phyloP scores from a whole-genome alignment of 2,113 vertebrate genomes.

The Leucosticte australis region DNA sequence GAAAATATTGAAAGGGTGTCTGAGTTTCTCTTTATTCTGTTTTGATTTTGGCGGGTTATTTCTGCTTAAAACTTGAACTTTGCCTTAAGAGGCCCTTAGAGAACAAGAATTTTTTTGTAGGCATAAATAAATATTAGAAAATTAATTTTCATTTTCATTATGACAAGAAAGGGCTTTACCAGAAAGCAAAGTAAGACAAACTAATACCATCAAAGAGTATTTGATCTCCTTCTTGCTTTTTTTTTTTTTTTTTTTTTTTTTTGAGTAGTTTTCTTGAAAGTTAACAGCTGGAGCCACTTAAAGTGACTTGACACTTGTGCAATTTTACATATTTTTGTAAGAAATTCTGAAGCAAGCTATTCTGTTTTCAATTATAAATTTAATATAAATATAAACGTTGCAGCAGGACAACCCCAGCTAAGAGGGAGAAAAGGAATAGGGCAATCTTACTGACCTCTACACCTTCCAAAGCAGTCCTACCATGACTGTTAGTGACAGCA shows the following conservation, averaged over 20 bases:
- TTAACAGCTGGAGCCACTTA: not conserved
- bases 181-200: not conserved
- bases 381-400: not conserved
- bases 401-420: not conserved
- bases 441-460: fast-evolving
- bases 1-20: not conserved
- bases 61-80: not conserved
- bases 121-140: not conserved
- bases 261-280: not conserved
- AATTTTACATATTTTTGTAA: not conserved
- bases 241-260: not conserved
- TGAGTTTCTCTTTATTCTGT: not conserved
- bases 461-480: not conserved
- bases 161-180: not conserved
- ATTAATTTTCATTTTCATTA: not conserved
- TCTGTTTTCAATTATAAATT: not conserved
- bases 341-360: not conserved
- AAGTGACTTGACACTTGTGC: not conserved
- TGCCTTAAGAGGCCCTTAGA: not conserved
- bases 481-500: fast-evolving
- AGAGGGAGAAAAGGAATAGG: not conserved
- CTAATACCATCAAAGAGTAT: not conserved
- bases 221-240: not conserved
- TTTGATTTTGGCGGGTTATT: not conserved
- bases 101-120: not conserved